These are phyloP conservation scores for Chelonoidis abingdonii DNA, from an alignment of 2,113 vertebrate species.

Conservation along the genomic window DNA sequence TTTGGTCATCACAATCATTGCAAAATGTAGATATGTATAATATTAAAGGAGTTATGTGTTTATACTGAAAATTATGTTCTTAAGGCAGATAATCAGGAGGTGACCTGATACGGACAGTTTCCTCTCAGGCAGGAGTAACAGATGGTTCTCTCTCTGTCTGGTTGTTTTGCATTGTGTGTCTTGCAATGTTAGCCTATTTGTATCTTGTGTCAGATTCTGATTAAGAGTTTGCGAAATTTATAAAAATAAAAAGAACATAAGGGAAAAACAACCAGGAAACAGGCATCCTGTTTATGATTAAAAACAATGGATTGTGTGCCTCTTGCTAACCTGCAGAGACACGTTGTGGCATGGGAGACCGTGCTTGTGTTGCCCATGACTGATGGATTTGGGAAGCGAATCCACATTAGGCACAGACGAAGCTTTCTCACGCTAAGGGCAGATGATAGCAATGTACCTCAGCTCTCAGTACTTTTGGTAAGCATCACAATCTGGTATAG, in stretches of 20 bases:
- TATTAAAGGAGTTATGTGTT: not conserved
- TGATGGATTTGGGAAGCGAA: not conserved
- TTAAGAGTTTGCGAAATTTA: not conserved
- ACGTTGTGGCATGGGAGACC: no score
- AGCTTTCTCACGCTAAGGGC: not conserved
- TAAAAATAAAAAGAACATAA: no score
- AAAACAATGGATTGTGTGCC: not conserved
- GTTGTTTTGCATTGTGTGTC: not conserved
- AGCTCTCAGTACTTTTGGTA: not conserved
- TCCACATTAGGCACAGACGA: not conserved
- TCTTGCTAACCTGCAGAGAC: not conserved
- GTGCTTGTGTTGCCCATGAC: not conserved
- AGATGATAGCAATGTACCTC: not conserved
- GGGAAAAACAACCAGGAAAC: not conserved
- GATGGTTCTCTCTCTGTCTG: not conserved
- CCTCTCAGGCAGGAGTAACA: not conserved
- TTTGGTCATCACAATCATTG: no score
- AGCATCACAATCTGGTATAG: fast-evolving
- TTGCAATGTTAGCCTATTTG: not conserved
- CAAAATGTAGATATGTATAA: no score
- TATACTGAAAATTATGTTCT: not conserved
- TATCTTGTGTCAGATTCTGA: not conserved
- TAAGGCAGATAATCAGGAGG: not conserved
- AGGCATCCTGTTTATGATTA: not conserved
- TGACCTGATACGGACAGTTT: not conserved